These are phyloP conservation scores for Nomada hirtipes DNA, from an alignment of 2,888 invertebrate genomes.

Conservation along the genomic window DNA sequence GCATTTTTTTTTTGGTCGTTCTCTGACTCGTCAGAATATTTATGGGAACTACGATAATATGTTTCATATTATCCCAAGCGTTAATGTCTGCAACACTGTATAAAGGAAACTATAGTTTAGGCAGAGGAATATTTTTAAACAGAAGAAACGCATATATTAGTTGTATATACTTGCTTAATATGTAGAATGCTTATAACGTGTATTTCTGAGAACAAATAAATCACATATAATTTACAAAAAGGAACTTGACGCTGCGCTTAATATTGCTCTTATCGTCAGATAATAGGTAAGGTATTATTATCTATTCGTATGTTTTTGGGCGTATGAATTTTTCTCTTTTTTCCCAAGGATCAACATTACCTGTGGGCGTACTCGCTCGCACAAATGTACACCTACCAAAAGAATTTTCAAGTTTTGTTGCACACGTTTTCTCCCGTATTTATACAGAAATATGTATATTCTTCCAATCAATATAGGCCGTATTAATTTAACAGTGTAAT, in stretches of 20 bases:
- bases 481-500: constrained; percentile 18
- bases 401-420: constrained; percentile 13
- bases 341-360: constrained; percentile 21
- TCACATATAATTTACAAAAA: constrained; percentile 69
- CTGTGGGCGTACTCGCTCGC: constrained; percentile 31
- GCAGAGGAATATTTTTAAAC: constrained; percentile 1
- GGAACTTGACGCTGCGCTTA: constrained; percentile 67
- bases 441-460: not conserved
- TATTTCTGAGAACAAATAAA: constrained; percentile 70
- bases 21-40: not conserved
- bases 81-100: not conserved
- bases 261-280: constrained; percentile 60
- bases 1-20: not conserved
- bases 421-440: not conserved
- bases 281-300: constrained; percentile 51
- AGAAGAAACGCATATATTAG: constrained; percentile 33
- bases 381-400: constrained; percentile 31
- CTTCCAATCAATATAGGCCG: constrained; percentile 29
- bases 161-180: constrained; percentile 52
- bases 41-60: not conserved
- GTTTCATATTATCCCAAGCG: not conserved
- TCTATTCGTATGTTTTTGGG: constrained; percentile 45
- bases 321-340: constrained; percentile 20
- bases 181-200: constrained; percentile 66
- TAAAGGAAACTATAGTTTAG: not conserved